Base-by-base conservation (phyloP, 2,888 invertebrate genomes). In the Therioaphis trifolii region DNA sequence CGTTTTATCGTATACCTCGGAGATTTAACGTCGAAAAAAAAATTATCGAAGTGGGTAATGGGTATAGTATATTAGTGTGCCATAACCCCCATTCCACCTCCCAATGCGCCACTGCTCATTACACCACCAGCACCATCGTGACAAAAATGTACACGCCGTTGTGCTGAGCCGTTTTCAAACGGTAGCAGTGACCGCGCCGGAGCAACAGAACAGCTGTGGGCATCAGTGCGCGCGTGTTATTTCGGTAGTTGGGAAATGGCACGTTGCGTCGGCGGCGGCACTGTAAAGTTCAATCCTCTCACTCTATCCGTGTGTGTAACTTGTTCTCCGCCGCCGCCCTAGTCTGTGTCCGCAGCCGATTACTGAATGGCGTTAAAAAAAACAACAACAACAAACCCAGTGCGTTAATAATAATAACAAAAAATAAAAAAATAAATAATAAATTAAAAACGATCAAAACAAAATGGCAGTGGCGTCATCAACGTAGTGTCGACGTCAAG, bases 301-400 rank as follows among this genome's bases (percentile, higher is more conserved):
- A 3, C 14, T 61, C 61, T n/a, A 12, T 69, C 14, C 21, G 21
- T 14, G 68, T 14, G 55, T 69, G 15, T 75, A 61, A 40, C 46
- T 46, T 35, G 61, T 66, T 55, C 78, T 1, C 78, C 40, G 52
- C 68, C 66, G 40, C 58, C 75, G 55, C 74, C 78, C 78, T 40
- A 78, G 78, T 68, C 78, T 52, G 15, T 66, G 52, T 52, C 68
- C 78, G 78, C 52, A 52, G 27, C 11, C 78, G 78, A 78, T 69
- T 82, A 74, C 82, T 74, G 35, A 72, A 82, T 72, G 71, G 61
- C 74, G 82, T 74, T 72, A 82, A 82, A 78, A 80, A 78, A 61
- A 82, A 82, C 72, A 82, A 82, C 72, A 82, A 82, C 72, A 82
- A 82, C 82, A 82, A 82, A 82, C 72, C 72, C 29, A 61, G 63